Evolutionary conservation across 2,888 invertebrate genomes (phyloP), one percentile per base, ranked within the genome.

Genomic region (Onchidella celtica): DNA sequence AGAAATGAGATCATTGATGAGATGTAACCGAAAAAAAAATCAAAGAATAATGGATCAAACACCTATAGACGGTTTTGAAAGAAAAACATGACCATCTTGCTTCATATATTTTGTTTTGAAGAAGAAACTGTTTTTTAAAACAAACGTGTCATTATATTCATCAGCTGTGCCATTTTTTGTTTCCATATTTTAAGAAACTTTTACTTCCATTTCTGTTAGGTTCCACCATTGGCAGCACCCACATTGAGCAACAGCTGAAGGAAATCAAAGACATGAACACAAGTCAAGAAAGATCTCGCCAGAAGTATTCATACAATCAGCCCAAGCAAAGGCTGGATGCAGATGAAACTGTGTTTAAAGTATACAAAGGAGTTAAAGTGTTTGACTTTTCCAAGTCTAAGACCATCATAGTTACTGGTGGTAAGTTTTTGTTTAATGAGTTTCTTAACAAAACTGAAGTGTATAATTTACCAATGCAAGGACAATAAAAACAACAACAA

Each of bases 361-460:
- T 93, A 3, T 92, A 93, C 86, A 93, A 93, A 84, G 93, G 93
- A 29, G 93, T 93, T 27, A 93, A 93, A 83, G 92, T 92, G 82
- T 93, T 93, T 85, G 92, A 92, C 84, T 92, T 93, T 85, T 92
- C 91, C 55, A 92, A 92, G 79, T 87, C 88, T 36, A 93, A 92
- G 84, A 93, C 93, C 84, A 88, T 93, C 70, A 89, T 93, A 68
- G 91, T 93, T 29, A 93, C 93, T 34, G 93, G 93, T 81, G 93
- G 93, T 88, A 82, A 70, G 84, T 80, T 27, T 70, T 61, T 38
- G n/a, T n/a, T n/a, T n/a, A n/a, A n/a, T n/a, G 29, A 76, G 63
- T 38, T 1, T 38, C 2, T 74, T 14, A n/a, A 14, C 55, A 65
- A 14, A n/a, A 57, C 27, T 38, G 14, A n/a, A 3, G 11, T 4